Base-by-base conservation (phyloP, 1,140 invertebrate genomes). In the Cydia splendana region DNA sequence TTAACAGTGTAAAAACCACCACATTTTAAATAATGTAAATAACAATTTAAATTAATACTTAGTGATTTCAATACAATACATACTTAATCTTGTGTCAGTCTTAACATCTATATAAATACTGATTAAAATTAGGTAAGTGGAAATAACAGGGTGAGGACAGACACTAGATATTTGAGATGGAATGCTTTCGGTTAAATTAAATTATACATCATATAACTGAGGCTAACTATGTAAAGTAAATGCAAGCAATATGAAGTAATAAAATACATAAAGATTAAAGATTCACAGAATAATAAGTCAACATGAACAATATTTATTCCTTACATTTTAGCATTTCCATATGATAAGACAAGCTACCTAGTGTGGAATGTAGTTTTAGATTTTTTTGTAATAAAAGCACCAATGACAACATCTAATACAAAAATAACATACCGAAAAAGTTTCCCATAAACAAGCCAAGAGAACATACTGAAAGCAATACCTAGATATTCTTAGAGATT, bases 21-120 rank as follows among this genome's bases (percentile, higher is more conserved):
- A 88, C 83, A 83, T 78, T 78, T 67, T 82, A 83, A 51, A 28
- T 86, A 81, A 81, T 78, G 82, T 80, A 84, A 75, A 81, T 82
- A 85, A 78, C 57, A 81, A 81, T 83, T 82, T 80, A 79, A 82
- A 86, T 87, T 90, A 88, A 91, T 91, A 91, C 88, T 90, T 85
- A 87, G 81, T 85, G 81, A 82, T 84, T 86, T 85, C 82, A 91
- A 88, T 90, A 91, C 86, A 91, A 88, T 90, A 91, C 85, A 89
- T 89, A 45, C 4, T 30, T 30, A 88, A 85, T 86, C 80, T 87
- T 91, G 87, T 85, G 83, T 92, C 91, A 92, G 91, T 91, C 91
- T 92, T 92, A 92, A 87, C 78, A 87, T 85, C 88, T 92, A 91
- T 86, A 80, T 90, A 82, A 91, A 92, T 92, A 91, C 88, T 92